A percentile compares a stretch with the other conserved stretches of the same genome.
Conservation (phyloP, 1,140 invertebrate species). For the Ruditapes philippinarum region DNA sequence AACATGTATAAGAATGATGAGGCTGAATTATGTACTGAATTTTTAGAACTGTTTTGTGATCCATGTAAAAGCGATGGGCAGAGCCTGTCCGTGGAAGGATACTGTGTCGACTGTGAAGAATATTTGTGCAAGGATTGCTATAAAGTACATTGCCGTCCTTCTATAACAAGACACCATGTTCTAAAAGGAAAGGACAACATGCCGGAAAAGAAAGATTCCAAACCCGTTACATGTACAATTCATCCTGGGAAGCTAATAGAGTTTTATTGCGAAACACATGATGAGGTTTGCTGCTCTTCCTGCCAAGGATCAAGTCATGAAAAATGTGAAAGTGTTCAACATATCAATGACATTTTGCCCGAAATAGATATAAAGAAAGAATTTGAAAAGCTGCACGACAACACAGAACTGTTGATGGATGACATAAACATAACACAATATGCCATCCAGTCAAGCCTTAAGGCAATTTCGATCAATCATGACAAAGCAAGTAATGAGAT, state of each 20-base stretch:
- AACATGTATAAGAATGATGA: no score
- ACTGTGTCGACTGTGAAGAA: background rate
- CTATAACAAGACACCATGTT: background rate
- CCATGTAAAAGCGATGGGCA: background rate
- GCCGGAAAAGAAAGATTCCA: background rate
- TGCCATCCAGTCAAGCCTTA: no score
- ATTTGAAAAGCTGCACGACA: no score
- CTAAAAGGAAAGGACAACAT: background rate
- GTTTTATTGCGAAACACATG: background rate
- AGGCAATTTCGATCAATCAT: no score
- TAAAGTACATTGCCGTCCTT: background rate
- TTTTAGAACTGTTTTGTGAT: background rate
- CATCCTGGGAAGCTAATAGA: background rate
- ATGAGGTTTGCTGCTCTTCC: background rate
- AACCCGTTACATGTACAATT: background rate
- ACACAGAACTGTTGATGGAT: no score
- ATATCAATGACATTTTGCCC: no score
- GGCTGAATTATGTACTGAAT: background rate
- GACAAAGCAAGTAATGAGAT: no score
- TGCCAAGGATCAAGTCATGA: no score
- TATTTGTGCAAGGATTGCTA: slow-evolving; percentile 1
- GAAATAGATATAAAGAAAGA: no score
- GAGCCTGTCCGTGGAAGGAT: background rate
- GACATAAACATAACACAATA: no score
- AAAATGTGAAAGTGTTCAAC: no score